These are phyloP conservation scores for Campoletis sonorensis DNA, from an alignment of 1,140 invertebrate species.

Conservation along the genomic window DNA sequence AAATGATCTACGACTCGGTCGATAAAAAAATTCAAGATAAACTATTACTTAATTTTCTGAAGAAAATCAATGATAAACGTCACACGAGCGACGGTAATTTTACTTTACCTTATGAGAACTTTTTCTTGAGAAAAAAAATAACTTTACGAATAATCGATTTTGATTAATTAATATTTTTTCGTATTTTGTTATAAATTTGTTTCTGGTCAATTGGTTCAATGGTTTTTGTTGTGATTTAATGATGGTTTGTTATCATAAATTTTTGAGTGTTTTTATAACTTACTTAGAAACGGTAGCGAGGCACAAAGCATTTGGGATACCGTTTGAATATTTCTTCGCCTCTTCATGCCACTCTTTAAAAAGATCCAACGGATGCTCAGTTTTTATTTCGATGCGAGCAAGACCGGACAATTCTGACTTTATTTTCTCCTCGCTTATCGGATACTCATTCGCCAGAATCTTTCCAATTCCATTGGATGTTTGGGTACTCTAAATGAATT, in stretches of 20 bases:
- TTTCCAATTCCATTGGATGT: conserved; percentile 43
- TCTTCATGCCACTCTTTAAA: conserved; percentile 73
- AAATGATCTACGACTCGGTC: no score
- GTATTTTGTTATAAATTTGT: not conserved
- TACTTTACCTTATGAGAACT: no score
- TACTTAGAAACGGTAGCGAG: conserved; percentile 75
- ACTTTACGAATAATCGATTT: no score
- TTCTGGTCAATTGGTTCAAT: not conserved
- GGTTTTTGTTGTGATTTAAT: not conserved
- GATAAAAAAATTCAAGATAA: no score
- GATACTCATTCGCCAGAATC: not conserved
- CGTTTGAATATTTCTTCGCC: conserved; percentile 59
- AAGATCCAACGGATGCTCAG: conserved; percentile 72
- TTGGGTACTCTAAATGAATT: conserved; percentile 4
- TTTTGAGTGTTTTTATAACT: conserved; percentile 29
- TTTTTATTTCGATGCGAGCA: conserved; percentile 64
- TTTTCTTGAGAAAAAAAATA: no score
- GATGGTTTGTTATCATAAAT: conserved; percentile 28
- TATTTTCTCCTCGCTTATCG: not conserved
- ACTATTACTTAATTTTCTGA: no score
- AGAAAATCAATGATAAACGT: no score
- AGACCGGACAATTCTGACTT: conserved; percentile 58
- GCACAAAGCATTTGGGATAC: conserved; percentile 68
- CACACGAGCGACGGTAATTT: no score
- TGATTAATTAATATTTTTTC: no score